These are phyloP conservation scores for Chaetodon auriga DNA, from an alignment of 2,113 vertebrate genomes.

Conservation along the genomic window DNA sequence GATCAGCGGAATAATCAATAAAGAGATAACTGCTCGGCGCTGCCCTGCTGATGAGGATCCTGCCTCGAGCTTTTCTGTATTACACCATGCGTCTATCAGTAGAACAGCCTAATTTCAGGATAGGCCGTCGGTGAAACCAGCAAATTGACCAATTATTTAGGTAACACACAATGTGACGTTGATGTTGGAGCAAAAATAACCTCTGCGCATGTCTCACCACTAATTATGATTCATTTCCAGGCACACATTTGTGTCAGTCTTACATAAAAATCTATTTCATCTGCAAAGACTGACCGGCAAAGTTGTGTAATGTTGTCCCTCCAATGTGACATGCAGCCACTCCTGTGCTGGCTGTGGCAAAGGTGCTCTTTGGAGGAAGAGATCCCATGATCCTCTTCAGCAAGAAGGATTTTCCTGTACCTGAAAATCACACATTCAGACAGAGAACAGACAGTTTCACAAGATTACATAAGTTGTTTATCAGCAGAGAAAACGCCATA, in stretches of 20 bases:
- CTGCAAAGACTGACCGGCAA: slow-evolving; percentile 87
- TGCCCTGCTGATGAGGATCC: background rate
- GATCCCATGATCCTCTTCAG: slow-evolving; percentile 94
- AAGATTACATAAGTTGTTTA: background rate
- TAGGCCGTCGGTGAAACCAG: background rate
- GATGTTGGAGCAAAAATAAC: background rate
- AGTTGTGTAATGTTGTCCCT: slow-evolving; percentile 93
- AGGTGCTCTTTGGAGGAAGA: slow-evolving; percentile 93
- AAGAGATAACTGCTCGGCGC: background rate
- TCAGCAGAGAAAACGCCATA: background rate
- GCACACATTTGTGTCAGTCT: background rate
- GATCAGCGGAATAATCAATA: background rate
- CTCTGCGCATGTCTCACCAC: background rate
- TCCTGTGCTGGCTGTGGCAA: slow-evolving; percentile 95
- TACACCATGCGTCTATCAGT: too few species aligned
- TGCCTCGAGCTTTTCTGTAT: too few species aligned
- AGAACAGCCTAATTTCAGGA: slow-evolving; percentile 2
- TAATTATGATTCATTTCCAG: background rate
- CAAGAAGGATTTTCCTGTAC: slow-evolving; percentile 96
- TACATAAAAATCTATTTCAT: background rate
- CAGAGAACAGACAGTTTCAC: background rate
- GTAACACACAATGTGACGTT: background rate
- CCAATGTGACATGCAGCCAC: slow-evolving; percentile 96
- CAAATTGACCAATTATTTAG: slow-evolving; percentile 4
- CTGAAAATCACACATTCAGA: slow-evolving; percentile 71